A percentile compares a stretch with the other conserved stretches of the same genome.
These are phyloP conservation scores for Alces alces DNA, from an alignment of 2,113 vertebrate species.

Conservation along the genomic window DNA sequence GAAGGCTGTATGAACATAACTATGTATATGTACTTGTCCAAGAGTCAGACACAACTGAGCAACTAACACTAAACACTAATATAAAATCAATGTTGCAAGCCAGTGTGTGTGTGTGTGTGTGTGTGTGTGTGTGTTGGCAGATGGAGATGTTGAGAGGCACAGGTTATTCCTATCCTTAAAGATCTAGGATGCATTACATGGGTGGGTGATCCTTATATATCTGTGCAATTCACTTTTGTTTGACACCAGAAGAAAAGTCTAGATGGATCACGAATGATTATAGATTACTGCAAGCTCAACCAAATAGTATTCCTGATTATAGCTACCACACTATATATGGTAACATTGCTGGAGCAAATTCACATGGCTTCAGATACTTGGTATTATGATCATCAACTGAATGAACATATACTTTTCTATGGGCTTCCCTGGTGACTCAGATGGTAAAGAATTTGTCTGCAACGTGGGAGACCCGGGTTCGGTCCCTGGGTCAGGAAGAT, in stretches of 20 bases:
- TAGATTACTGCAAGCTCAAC: not conserved
- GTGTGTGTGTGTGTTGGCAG: not conserved
- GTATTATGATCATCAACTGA: not conserved
- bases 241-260: not conserved
- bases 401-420: not conserved
- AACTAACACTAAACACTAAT: not conserved
- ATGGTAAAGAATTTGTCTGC: not conserved
- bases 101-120: not conserved
- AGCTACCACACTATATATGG: not conserved
- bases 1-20: not conserved
- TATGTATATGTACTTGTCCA: not conserved
- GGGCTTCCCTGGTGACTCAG: not conserved
- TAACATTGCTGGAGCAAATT: not conserved
- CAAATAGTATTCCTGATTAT: not conserved
- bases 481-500: not conserved
- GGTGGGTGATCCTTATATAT: not conserved
- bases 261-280: not conserved
- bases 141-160: not conserved
- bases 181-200: not conserved
- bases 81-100: not conserved
- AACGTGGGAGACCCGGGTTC: not conserved
- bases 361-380: not conserved
- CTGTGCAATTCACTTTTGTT: not conserved
- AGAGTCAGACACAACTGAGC: not conserved
- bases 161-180: not conserved